These are phyloP conservation scores for Metopia argyrocephala DNA, from an alignment of 2,888 invertebrate genomes.

Conservation along the genomic window DNA sequence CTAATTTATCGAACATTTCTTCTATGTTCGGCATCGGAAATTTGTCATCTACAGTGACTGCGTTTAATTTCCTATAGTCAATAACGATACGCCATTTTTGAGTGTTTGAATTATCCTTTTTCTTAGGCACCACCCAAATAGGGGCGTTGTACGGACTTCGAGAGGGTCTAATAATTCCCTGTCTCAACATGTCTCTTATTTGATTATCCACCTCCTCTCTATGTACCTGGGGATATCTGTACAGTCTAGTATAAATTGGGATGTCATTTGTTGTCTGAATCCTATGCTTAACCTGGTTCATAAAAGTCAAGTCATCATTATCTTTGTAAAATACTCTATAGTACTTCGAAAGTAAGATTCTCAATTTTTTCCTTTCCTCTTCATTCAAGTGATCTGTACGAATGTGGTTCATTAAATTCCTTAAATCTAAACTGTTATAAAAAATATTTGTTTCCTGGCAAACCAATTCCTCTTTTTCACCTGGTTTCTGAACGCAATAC, in stretches of 20 bases:
- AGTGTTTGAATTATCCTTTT: constrained; percentile 5
- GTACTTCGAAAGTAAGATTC: constrained; percentile 21
- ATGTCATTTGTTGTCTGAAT: constrained; percentile 14
- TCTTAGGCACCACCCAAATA: constrained; percentile 39
- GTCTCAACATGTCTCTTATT: constrained; percentile 51
- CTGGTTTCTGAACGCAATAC: neutral
- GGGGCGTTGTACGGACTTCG: constrained; percentile 63
- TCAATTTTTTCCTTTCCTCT: constrained; percentile 26
- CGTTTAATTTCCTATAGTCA: constrained; percentile 12
- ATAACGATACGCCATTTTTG: constrained; percentile 45
- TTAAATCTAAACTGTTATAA: neutral
- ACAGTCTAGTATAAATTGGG: constrained; percentile 33
- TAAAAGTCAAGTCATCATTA: constrained; percentile 34
- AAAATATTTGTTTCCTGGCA: constrained; percentile 6
- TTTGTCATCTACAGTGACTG: constrained; percentile 27
- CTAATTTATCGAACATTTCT: constrained; percentile 47
- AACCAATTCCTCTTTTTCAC: neutral
- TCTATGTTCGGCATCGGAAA: constrained; percentile 49
- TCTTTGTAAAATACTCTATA: constrained; percentile 41
- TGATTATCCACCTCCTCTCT: constrained; percentile 35
- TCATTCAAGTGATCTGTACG: constrained; percentile 12
- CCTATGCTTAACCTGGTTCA: constrained; percentile 23
- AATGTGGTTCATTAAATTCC: neutral
- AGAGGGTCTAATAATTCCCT: constrained; percentile 65
- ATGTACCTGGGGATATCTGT: constrained; percentile 36